Conservation (phyloP, 1,140 invertebrate species). For the Arion vulgaris region DNA sequence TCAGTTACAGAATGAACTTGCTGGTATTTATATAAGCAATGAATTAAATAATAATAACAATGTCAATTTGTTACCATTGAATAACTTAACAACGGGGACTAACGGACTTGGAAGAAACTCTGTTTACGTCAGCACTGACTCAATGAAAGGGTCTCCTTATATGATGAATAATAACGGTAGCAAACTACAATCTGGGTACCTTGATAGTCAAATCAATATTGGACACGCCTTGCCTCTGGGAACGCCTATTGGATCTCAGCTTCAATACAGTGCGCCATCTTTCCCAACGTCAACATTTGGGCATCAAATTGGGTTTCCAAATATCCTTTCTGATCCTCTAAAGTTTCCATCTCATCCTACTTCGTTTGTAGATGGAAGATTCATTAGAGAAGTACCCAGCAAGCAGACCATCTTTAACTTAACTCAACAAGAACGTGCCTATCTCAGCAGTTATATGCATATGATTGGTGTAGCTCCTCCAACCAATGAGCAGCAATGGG, state of each 20-base stretch:
- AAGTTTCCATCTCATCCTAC: background rate
- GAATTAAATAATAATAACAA: background rate
- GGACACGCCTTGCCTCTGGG: background rate
- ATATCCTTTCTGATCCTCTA: background rate
- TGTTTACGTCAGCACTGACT: background rate
- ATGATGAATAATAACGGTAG: background rate
- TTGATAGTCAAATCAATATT: background rate
- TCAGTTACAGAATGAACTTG: conserved; percentile 46
- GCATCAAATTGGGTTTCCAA: background rate
- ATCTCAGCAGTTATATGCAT: conserved; percentile 58
- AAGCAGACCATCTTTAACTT: background rate
- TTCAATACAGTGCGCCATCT: background rate
- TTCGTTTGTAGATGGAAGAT: background rate
- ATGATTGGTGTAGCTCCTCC: conserved; percentile 55
- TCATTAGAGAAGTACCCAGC: background rate
- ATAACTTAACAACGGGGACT: background rate
- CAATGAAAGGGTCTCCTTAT: background rate
- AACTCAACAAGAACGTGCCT: conserved; percentile 45
- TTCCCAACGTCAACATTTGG: background rate
- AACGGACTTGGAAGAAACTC: background rate
- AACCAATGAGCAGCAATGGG: conserved; percentile 49
- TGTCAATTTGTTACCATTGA: background rate
- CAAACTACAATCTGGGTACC: background rate
- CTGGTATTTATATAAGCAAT: background rate
- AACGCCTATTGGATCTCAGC: background rate